Evolutionary conservation across 2,113 vertebrate species (phyloP).

Genomic region (Vulpes ferrilata): DNA sequence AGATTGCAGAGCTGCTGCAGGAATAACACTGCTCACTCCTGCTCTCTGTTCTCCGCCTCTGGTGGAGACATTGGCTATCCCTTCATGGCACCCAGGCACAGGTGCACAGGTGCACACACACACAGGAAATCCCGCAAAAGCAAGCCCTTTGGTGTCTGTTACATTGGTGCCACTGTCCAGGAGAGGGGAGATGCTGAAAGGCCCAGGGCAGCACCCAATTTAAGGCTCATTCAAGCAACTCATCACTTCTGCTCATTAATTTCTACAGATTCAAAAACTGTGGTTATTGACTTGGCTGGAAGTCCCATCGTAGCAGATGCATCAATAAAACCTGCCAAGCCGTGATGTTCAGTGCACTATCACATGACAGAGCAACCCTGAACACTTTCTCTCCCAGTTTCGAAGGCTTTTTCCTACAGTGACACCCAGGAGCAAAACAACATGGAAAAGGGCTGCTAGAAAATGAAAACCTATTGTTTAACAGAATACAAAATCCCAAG

Average conservation of each 20-base stretch:
- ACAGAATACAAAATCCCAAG: not conserved
- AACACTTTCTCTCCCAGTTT: not conserved
- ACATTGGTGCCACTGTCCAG: not conserved
- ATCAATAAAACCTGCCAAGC: not conserved
- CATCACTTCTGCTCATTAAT: not conserved
- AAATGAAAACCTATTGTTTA: not conserved
- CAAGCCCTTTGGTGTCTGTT: no score
- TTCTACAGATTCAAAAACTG: not conserved
- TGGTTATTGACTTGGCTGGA: not conserved
- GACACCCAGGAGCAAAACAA: not conserved
- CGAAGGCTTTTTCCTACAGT: not conserved
- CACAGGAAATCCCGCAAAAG: not conserved
- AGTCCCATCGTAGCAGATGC: not conserved
- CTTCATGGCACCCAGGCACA: not conserved
- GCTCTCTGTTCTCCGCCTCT: no score
- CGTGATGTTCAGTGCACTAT: fast-evolving
- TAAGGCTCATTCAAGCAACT: not conserved
- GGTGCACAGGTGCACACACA: not conserved
- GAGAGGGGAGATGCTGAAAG: not conserved
- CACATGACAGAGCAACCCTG: fast-evolving
- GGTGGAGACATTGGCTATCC: not conserved
- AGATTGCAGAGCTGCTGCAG: not conserved
- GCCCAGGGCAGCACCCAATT: not conserved
- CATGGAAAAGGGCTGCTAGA: not conserved
- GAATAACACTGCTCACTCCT: not conserved